These are phyloP conservation scores for Torymus texanus DNA, from an alignment of 2,888 invertebrate genomes.

Conservation along the genomic window DNA sequence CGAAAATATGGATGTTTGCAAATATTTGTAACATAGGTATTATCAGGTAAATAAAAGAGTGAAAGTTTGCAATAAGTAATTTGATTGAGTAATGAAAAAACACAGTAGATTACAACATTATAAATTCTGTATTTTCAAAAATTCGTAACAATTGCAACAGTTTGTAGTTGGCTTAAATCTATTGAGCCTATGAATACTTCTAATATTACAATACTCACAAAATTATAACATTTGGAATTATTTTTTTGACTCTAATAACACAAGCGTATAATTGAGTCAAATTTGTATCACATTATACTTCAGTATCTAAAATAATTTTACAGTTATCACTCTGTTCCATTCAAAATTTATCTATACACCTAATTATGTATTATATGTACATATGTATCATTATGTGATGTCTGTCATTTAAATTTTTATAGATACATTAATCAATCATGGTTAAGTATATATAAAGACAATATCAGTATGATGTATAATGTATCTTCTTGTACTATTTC, in stretches of 20 bases:
- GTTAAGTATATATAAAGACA: too few relatives aligned
- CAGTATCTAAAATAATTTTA: conserved; percentile 36
- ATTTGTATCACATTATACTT: conserved; percentile 38
- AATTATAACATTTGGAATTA: conserved; percentile 38
- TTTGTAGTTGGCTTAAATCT: conserved; percentile 5
- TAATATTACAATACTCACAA: too few relatives aligned
- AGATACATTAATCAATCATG: too few relatives aligned
- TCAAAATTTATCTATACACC: conserved; percentile 8
- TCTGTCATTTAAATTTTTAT: conserved; percentile 1
- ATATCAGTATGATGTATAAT: too few relatives aligned
- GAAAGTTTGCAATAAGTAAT: too few relatives aligned
- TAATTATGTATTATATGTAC: conserved; percentile 14
- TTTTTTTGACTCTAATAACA: conserved; percentile 25
- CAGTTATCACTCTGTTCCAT: neutral
- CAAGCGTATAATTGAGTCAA: conserved; percentile 27
- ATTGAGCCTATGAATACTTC: neutral
- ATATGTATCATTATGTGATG: neutral
- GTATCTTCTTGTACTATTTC: too few relatives aligned
- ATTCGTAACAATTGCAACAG: conserved; percentile 37
- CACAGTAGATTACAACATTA: conserved; percentile 26
- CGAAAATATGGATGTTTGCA: too few relatives aligned
- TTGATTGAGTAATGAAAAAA: neutral
- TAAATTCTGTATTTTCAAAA: conserved; percentile 52
- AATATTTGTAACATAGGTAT: too few relatives aligned
- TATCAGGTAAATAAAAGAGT: too few relatives aligned